Base-by-base conservation (phyloP, 1,140 invertebrate species). In the Rhagoletis pomonella region DNA sequence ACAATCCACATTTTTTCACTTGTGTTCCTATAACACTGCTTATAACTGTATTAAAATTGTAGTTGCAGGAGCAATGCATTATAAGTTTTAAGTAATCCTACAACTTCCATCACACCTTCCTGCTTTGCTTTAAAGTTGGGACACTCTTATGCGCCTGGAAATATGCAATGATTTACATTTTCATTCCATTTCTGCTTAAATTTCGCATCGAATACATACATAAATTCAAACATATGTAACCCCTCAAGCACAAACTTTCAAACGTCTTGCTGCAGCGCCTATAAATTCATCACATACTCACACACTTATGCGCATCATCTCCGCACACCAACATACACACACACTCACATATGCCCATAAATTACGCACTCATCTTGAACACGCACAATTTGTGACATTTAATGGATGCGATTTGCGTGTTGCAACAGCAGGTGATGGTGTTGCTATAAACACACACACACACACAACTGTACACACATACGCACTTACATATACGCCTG, bases 361-460 rank as follows among this genome's bases (percentile, higher is more conserved):
- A 73, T 73, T 44, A 73, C 42, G 14, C 67, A 73, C 67, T 73
- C 67, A 73, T n/a, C 39, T 73, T n/a, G 42, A 42, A 73, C 67
- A 73, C 67, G 67, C 67, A 73, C n/a, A 44, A 73, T 17, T 17
- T 17, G 14, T 73, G 67, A 44, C 67, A 73, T 47, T 73, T 44
- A 73, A 55, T 55, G 73, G 7, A 81, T 81, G 73, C 44, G 47
- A 81, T 19, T 81, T 81, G 73, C 73, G 73, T 81, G 73, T 81
- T 19, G 47, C 9, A 58, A 3, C 73, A 58, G 12, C 29, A 29
- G 29, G 29, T 29, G 29, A 29, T 29, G 29, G 29, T 29, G 29
- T 29, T 29, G 29, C 29, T 29, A 29, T 29, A 29, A 29, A 29
- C 29, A 29, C 29, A 29, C 29, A 29, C 29, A 29, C 29, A 29